Base-by-base conservation (phyloP, 1,140 invertebrate genomes). In the Heliconius melpomene region DNA sequence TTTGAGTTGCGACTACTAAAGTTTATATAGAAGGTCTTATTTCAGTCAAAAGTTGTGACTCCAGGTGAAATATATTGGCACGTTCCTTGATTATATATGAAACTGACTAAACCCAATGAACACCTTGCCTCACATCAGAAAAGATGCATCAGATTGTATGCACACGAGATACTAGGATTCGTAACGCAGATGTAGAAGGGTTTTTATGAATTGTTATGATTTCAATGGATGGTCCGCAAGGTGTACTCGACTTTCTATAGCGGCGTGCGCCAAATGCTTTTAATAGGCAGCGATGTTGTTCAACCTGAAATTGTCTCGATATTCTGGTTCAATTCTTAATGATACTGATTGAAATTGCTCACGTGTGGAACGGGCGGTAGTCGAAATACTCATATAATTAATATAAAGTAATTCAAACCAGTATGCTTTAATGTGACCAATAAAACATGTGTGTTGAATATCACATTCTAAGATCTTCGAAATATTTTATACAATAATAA, bases 1-100 rank as follows among this genome's bases (percentile, higher is more conserved):
- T 78, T 83, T 81, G 80, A 82, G 79, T 84, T 84, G 46, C 20
- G 83, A 82, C 80, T 86, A 74, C 66, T 54, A 87, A 89, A 88
- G 86, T 82, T 87, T 66, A 66, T 66, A 5, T 26, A 66, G 26
- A 66, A 79, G 84, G 26, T 66, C 60, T 66, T 81, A 79, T 80
- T 86, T 85, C 80, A 72, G 75, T 72, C 71, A 36, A 72, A 88
- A 84, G 26, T 87, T 83, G 79, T 85, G 78, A 87, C 83, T 85
- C 84, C 85, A 91, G 88, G 86, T 93, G 90, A 86, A 84, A 82
- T 80, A 81, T 78, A 85, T 90, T 91, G 91, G 91, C 92, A 94
- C 92, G 92, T 86, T 92, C 88, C 88, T 84, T 82, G 77, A 84
- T 85, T 86, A 84, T 81, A 82, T 84, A 78, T 85, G 52, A 74